Conservation (phyloP, 2,888 invertebrate species). For the Pyrocoelia pectoralis region DNA sequence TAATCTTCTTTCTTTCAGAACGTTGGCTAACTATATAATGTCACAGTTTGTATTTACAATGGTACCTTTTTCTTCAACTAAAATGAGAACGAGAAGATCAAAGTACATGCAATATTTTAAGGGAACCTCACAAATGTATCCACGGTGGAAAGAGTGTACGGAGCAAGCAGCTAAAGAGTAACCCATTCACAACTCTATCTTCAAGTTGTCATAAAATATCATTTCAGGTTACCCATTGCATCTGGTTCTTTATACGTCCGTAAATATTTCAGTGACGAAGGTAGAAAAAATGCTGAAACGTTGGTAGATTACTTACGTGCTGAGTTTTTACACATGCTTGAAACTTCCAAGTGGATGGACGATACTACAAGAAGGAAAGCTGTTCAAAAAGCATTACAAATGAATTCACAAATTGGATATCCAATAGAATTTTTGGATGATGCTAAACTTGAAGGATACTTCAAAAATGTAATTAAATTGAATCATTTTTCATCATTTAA, state of each 20-base stretch:
- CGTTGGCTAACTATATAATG: conserved; percentile 64
- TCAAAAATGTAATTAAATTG: conserved; percentile 65
- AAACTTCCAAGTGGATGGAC: conserved; percentile 93
- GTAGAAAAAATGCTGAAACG: conserved; percentile 82
- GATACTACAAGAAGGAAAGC: conserved; percentile 50
- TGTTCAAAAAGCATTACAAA: neutral
- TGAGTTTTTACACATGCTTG: conserved; percentile 82
- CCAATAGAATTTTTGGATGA: conserved; percentile 14
- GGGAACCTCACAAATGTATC: conserved; percentile 21
- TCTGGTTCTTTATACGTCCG: conserved; percentile 83
- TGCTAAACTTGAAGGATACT: conserved; percentile 67
- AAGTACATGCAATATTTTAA: conserved; percentile 18
- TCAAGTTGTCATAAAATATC: neutral
- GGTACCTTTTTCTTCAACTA: conserved; percentile 33
- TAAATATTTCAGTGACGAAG: conserved; percentile 82
- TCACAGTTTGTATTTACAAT: conserved; percentile 60
- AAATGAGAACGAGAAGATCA: conserved; percentile 19
- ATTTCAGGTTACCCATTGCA: conserved; percentile 68
- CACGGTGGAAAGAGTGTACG: conserved; percentile 26
- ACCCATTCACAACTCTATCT: neutral
- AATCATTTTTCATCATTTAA: neutral
- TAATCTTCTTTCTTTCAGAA: conserved; percentile 44
- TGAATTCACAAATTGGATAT: conserved; percentile 14
- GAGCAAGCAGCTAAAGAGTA: neutral
- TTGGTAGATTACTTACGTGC: conserved; percentile 86